Conservation (phyloP, 2,113 vertebrate species). For the Canis aureus region DNA sequence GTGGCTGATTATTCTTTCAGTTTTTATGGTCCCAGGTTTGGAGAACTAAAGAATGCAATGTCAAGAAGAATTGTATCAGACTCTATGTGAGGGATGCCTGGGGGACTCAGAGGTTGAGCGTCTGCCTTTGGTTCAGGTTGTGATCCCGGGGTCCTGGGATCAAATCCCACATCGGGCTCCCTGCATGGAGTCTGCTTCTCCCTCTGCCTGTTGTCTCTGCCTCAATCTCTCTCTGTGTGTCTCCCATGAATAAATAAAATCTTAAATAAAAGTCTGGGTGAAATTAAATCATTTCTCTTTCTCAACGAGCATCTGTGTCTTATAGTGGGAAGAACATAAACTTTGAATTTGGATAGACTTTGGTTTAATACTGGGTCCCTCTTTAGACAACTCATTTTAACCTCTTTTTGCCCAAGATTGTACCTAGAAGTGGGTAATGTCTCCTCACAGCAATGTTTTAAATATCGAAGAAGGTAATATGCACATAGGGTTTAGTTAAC, state of each 20-base stretch:
- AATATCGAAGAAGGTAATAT: background rate
- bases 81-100: too few relatives aligned
- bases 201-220: too few relatives aligned
- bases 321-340: background rate
- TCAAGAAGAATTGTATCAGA: background rate
- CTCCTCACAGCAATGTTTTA: background rate
- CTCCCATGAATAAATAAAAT: too few relatives aligned
- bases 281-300: constrained; percentile 61
- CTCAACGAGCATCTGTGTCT: background rate
- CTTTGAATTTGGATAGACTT: constrained; percentile 15
- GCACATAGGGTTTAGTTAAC: background rate
- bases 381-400: background rate
- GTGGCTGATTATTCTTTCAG: background rate
- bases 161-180: too few relatives aligned
- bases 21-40: constrained; percentile 25
- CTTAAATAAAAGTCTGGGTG: background rate
- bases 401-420: background rate
- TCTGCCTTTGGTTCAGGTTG: too few relatives aligned
- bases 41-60: background rate
- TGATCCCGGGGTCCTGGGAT: too few relatives aligned
- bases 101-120: too few relatives aligned
- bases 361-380: background rate
- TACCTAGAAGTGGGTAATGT: background rate
- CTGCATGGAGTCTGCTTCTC: too few relatives aligned
- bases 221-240: too few relatives aligned